phyloP scores from a whole-genome alignment of 2,797 vertebrate genomes.

The Rhinophrynus dorsalis region DNA sequence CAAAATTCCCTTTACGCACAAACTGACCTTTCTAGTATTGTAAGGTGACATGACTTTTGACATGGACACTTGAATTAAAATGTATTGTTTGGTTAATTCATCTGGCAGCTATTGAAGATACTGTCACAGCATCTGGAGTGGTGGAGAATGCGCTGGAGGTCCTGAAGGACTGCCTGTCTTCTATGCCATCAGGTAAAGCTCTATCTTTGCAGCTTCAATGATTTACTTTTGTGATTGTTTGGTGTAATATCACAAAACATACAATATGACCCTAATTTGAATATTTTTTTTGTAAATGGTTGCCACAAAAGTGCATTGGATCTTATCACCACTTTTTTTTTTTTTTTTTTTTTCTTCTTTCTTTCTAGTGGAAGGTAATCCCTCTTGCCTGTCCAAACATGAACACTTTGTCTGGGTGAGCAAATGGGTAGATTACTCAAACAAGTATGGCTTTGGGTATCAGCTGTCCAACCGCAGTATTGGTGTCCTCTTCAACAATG shows the following conservation, averaged over 20 bases:
- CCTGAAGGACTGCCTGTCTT: conserved; percentile 81
- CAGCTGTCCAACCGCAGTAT: conserved; percentile 93
- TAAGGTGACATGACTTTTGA: too few species aligned
- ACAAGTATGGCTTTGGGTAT: conserved; percentile 97
- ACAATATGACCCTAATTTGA: too few species aligned
- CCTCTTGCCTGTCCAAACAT: conserved; percentile 81
- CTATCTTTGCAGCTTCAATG: too few species aligned
- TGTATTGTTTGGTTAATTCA: not conserved
- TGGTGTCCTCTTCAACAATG: conserved; percentile 93
- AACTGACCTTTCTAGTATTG: too few species aligned
- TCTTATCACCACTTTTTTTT: too few species aligned
- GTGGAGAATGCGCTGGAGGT: conserved; percentile 82
- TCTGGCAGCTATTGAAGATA: conserved; percentile 83
- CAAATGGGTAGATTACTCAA: conserved; percentile 98
- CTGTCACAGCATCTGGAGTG: conserved; percentile 77
- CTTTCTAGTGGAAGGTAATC: conserved; percentile 82
- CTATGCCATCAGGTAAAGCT: conserved; percentile 87
- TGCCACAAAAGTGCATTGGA: too few species aligned
- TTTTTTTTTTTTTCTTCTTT: not conserved
- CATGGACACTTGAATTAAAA: too few species aligned
- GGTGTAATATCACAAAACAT: too few species aligned
- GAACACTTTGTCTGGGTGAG: conserved; percentile 95
- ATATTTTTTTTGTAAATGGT: too few species aligned
- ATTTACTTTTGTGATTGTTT: too few species aligned
- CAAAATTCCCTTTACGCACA: too few species aligned